phyloP scores from a whole-genome alignment of 1,140 invertebrate species.

The Danaus melanippus region DNA sequence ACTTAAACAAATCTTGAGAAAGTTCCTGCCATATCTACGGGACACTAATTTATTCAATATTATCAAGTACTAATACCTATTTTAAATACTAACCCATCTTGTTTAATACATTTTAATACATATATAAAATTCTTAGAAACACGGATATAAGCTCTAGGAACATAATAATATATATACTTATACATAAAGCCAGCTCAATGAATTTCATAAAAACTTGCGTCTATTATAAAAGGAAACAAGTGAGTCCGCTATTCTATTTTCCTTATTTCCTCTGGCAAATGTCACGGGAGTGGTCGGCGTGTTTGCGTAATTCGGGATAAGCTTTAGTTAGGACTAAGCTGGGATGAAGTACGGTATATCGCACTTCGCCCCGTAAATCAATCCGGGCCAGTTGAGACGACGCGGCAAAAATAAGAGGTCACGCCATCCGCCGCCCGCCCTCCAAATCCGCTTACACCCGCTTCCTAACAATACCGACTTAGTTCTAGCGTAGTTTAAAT shows the following conservation, averaged over 20 bases:
- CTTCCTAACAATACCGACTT: slow-evolving; percentile 30
- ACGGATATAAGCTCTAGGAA: too few species aligned
- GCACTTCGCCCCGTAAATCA: slow-evolving; percentile 59
- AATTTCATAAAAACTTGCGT: too few species aligned
- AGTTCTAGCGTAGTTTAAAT: slow-evolving; percentile 18
- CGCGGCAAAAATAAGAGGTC: slow-evolving; percentile 55
- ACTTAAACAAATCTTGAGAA: slow-evolving; percentile 61
- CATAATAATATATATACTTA: too few species aligned
- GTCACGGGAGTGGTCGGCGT: slow-evolving; percentile 39
- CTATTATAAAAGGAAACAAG: too few species aligned
- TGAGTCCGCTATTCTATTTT: too few species aligned
- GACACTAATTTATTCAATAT: neutral
- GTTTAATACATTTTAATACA: too few species aligned
- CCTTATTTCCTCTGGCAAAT: slow-evolving; percentile 32
- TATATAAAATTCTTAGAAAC: too few species aligned
- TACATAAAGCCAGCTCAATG: too few species aligned
- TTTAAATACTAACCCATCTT: too few species aligned
- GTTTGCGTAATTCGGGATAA: slow-evolving; percentile 50
- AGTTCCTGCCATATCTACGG: slow-evolving; percentile 14
- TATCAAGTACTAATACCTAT: neutral
- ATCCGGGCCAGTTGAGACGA: slow-evolving; percentile 46
- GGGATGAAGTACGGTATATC: slow-evolving; percentile 39
- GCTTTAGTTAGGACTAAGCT: slow-evolving; percentile 50
- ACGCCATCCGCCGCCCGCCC: slow-evolving; percentile 25
- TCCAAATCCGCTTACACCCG: slow-evolving; percentile 42